These are phyloP conservation scores for Hestina assimilis DNA, from an alignment of 1,140 invertebrate genomes.

Conservation along the genomic window DNA sequence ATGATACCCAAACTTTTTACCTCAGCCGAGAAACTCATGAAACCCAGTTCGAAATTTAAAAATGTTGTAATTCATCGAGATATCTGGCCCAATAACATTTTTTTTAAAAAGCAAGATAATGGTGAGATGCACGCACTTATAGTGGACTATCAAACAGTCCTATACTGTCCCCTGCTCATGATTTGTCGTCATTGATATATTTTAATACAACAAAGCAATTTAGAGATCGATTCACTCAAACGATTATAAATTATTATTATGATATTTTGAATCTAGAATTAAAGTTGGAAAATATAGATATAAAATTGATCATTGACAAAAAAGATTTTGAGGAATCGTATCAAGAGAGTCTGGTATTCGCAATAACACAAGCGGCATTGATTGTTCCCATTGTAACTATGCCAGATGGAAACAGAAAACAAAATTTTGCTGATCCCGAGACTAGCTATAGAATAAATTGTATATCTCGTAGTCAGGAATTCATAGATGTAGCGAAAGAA, in stretches of 20 bases:
- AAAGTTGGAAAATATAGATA: slow-evolving; percentile 48
- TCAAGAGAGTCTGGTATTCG: slow-evolving; percentile 67
- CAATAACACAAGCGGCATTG: slow-evolving; percentile 73
- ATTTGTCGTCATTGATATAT: slow-evolving; percentile 76
- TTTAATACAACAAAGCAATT: slow-evolving; percentile 73
- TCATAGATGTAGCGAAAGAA: slow-evolving; percentile 62
- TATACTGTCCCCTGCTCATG: slow-evolving; percentile 78
- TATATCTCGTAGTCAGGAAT: slow-evolving; percentile 67
- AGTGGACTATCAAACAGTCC: slow-evolving; percentile 82
- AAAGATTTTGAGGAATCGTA: slow-evolving; percentile 51
- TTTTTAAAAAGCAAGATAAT: slow-evolving; percentile 78
- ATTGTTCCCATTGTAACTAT: slow-evolving; percentile 73
- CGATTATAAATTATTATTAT: slow-evolving; percentile 72
- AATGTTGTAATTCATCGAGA: slow-evolving; percentile 82
- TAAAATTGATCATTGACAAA: slow-evolving; percentile 50
- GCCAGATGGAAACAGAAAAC: slow-evolving; percentile 44
- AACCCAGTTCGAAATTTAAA: slow-evolving; percentile 70
- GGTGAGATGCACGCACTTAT: slow-evolving; percentile 67
- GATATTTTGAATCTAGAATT: slow-evolving; percentile 58
- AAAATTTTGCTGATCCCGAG: slow-evolving; percentile 58
- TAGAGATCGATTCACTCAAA: slow-evolving; percentile 48
- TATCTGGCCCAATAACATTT: slow-evolving; percentile 82
- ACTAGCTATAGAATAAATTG: slow-evolving; percentile 58
- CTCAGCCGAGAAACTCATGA: slow-evolving; percentile 62
- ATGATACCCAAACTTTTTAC: slow-evolving; percentile 58